Evolutionary conservation across 2,797 vertebrate species (phyloP), one percentile per base, ranked within the genome.

Genomic region (Girardinus metallicus): DNA sequence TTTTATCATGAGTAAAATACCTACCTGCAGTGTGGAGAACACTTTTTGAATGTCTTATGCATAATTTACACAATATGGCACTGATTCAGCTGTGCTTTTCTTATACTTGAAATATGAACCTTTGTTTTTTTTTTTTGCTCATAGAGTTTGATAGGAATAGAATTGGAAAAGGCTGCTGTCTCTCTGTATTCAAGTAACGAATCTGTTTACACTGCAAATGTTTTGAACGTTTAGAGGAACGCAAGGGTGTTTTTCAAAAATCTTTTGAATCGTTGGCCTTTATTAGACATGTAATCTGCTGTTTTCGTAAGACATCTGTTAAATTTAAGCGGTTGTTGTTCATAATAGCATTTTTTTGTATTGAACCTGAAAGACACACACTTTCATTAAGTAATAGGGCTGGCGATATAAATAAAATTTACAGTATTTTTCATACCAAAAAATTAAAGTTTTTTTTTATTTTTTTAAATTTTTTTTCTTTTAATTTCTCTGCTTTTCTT

Each of bases 11-110:
- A 64, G 34, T 36, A 51, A 66, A 64, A 79, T 60, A 46, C 26
- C 3, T 60, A 34, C 70, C 77, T 49, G 77, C 77, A n/a, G 70
- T 62, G 43, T 36, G 43, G 4, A 18, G 51, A 44, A n/a, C 55
- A n/a, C 11, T 16, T 71, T 60, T 57, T 60, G 34, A 60, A 78
- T 47, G 77, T 62, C 77, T 60, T 21, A 9, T 46, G 5, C 29
- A 46, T 76, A 76, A 34, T 76, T 76, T n/a, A 36, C 7, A 74
- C 21, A 31, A 64, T 76, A 64, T 62, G 57, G 29, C 74, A 8
- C 43, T 62, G 53, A 57, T 73, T 73, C 68, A 64, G 60, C 21
- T 34, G 4, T 73, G 43, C 53, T 49, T 64, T 55, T 46, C 18
- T 47, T 5, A 62, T 34, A 31, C 53, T 34, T 60, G 15, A 29